Percentiles rank a stretch among this genome's conserved stretches.
These are phyloP conservation scores for Andrena fulva DNA, from an alignment of 2,888 invertebrate species.

Conservation along the genomic window DNA sequence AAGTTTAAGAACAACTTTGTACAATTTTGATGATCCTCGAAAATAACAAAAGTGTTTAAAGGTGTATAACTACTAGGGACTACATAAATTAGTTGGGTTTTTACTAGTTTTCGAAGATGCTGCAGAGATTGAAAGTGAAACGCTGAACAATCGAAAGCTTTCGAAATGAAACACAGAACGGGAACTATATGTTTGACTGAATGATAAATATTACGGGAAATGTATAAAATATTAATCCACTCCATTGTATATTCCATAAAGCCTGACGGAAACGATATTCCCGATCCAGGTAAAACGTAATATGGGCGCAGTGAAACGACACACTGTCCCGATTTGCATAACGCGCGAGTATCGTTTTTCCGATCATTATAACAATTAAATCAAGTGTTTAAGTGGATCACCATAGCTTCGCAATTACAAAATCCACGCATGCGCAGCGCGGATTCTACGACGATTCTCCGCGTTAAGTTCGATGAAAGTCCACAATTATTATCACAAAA, in stretches of 20 bases:
- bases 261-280: not conserved
- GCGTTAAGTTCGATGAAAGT: slow-evolving; percentile 22
- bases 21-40: too few species aligned
- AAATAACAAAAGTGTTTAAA: too few species aligned
- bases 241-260: not conserved
- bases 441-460: not conserved
- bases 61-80: too few species aligned
- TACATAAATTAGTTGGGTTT: too few species aligned
- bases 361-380: slow-evolving; percentile 8
- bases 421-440: not conserved
- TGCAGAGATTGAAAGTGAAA: too few species aligned
- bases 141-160: not conserved
- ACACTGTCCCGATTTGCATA: not conserved
- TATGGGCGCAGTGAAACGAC: not conserved
- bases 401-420: not conserved
- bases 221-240: not conserved
- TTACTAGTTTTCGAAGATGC: too few species aligned
- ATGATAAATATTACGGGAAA: not conserved
- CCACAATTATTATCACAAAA: not conserved
- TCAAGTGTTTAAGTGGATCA: slow-evolving; percentile 8
- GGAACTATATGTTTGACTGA: not conserved
- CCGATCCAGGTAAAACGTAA: slow-evolving; percentile 9
- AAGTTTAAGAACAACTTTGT: too few species aligned
- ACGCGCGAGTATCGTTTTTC: not conserved
- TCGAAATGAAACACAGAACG: not conserved